These are phyloP conservation scores for Percina caprodes DNA, from an alignment of 2,113 vertebrate genomes.

Conservation along the genomic window DNA sequence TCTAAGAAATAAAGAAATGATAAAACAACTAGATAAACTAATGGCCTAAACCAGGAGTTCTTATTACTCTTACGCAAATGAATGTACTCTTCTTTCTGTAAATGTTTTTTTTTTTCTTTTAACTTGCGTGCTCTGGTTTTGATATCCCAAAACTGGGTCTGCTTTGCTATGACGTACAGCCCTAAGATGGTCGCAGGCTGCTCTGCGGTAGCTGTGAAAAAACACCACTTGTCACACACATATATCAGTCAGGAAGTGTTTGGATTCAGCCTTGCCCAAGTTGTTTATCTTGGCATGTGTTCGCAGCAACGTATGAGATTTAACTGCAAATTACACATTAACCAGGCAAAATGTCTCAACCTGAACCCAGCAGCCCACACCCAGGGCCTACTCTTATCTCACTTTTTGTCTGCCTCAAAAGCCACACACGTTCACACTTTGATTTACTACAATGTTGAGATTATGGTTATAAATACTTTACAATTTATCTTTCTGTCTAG, in stretches of 20 bases:
- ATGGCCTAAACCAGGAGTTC: not conserved
- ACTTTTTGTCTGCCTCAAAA: not conserved
- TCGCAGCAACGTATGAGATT: conserved; percentile 26
- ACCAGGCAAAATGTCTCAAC: conserved; percentile 36
- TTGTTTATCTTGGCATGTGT: conserved; percentile 58
- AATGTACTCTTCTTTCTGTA: not conserved
- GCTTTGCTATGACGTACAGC: not conserved
- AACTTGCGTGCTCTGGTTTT: not conserved
- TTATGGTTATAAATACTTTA: conserved; percentile 1
- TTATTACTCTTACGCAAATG: not conserved
- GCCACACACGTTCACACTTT: conserved; percentile 11
- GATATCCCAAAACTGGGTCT: conserved; percentile 4
- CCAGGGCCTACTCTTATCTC: not conserved
- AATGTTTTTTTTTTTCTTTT: not conserved
- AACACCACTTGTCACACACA: not conserved
- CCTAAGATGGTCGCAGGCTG: not conserved
- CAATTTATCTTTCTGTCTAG: not conserved
- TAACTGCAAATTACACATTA: conserved; percentile 61
- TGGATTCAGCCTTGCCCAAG: conserved; percentile 14
- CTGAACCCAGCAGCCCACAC: not conserved
- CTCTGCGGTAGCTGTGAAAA: conserved; percentile 12
- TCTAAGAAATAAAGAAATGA: too few relatives aligned
- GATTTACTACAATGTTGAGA: conserved; percentile 5
- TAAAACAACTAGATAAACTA: too few relatives aligned
- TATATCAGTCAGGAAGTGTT: conserved; percentile 34